Base-by-base conservation (phyloP, 2,888 invertebrate species). In the Deilephila elpenor region DNA sequence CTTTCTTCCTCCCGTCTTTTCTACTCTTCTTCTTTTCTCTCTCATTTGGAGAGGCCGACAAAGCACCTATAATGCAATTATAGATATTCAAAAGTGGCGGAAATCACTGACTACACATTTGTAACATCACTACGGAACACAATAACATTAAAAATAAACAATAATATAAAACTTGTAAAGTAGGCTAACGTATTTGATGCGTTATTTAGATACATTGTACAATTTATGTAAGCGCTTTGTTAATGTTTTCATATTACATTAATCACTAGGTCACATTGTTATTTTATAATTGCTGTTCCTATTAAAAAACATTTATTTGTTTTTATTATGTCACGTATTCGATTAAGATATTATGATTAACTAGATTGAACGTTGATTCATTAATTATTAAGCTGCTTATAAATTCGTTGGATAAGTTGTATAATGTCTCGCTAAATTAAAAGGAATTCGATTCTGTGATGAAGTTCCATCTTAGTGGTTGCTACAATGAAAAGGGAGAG, bases 141-240 rank as follows among this genome's bases (percentile, higher is more conserved):
- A 62, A 62, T 62, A 62, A 29, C 19, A 62, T 62, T 19, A 62
- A 62, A 62, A 62, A 8, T n/a, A 32, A 61, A 32, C 25, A 6
- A 25, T 51, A 25, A 25, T 29, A 25, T 25, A 44, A 17, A 51
- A 25, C 51, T 51, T 19, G 17, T 25, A 6, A 51, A 67, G 67
- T 67, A 51, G 67, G 67, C 44, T 67, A 67, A 25, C 51, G 51
- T 44, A 14, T 44, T 67, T 60, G 25, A 67, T 51, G 67, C 20
- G 67, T 67, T 20, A 44, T 61, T 20, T 62, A 34, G 34, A 62
- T 37, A n/a, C 20, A 37, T 62, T n/a, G 62, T 37, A 2, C 37
- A 34, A 11, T 62, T 61, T 62, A 62, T 67, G 25, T 67, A 67
- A 67, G 44, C 14, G 67, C 25, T 67, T 25, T 67, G 25, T 67